Evolutionary conservation across 1,140 invertebrate genomes (phyloP).

Genomic region (Drosophila eugracilis): DNA sequence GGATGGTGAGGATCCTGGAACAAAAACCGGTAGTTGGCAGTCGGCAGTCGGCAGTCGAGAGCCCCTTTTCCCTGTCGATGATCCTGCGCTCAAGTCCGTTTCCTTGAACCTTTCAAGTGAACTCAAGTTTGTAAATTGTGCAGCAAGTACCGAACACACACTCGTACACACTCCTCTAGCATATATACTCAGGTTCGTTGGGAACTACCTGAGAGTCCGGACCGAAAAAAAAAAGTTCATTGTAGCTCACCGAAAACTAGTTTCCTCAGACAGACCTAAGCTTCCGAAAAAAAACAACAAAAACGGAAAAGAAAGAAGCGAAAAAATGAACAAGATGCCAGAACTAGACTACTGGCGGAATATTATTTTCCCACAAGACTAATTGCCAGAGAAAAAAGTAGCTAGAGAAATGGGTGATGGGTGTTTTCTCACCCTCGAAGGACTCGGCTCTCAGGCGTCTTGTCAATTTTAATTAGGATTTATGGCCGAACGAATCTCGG

Average conservation of each 20-base stretch:
- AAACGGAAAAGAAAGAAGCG: not conserved
- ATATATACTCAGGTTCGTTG: constrained; percentile 55
- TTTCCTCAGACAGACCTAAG: constrained; percentile 38
- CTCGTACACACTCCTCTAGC: constrained; percentile 5
- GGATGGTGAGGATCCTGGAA: constrained; percentile 49
- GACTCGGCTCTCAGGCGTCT: constrained; percentile 24
- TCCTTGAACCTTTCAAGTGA: constrained; percentile 82
- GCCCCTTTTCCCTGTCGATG: not conserved
- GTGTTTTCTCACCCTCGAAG: constrained; percentile 18
- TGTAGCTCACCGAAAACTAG: constrained; percentile 50
- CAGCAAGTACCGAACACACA: constrained; percentile 64
- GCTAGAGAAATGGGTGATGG: constrained; percentile 12
- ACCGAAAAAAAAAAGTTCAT: constrained; percentile 31
- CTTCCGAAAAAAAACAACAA: constrained; percentile 16
- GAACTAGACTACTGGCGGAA: constrained; percentile 40
- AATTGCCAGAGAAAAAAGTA: constrained; percentile 43
- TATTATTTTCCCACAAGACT: constrained; percentile 69
- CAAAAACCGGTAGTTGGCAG: constrained; percentile 66
- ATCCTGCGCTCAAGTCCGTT: constrained; percentile 49
- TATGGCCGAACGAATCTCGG: constrained; percentile 60
- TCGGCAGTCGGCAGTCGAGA: constrained; percentile 19
- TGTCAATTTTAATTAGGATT: constrained; percentile 81
- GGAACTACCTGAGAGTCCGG: constrained; percentile 58
- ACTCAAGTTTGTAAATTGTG: constrained; percentile 83
- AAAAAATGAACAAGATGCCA: not conserved